Percentiles rank a stretch among this genome's conserved stretches.
Conservation (phyloP, 2,888 invertebrate species). For the Chrysodeixis includens region DNA sequence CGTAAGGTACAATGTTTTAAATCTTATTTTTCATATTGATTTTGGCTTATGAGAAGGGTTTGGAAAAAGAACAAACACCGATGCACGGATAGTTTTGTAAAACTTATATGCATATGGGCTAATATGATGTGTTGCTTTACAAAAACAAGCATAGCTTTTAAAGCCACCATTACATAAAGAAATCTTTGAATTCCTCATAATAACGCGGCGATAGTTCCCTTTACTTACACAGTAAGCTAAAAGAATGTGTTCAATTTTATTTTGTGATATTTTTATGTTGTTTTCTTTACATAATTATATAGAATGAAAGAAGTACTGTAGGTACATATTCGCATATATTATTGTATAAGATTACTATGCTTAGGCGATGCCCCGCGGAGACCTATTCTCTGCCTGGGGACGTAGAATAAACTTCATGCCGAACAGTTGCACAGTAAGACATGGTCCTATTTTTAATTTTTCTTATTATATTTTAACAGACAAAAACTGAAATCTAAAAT, state of each 20-base stretch:
- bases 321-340: not conserved
- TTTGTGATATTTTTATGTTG: conserved; percentile 2
- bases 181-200: no score
- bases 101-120: no score
- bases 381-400: not conserved
- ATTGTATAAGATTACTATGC: not conserved
- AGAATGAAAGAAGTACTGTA: not conserved
- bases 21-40: not conserved
- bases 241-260: conserved; percentile 2
- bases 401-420: no score
- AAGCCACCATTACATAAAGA: no score
- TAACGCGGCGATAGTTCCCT: not conserved
- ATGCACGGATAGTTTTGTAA: no score
- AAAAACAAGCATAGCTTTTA: no score
- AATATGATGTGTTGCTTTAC: no score
- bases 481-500: no score
- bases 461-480: no score
- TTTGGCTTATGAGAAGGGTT: not conserved
- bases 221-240: not conserved
- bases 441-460: no score
- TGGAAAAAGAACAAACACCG: not conserved
- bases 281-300: not conserved
- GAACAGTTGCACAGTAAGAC: no score
- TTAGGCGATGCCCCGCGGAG: not conserved
- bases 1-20: not conserved